Evolutionary conservation across 2,888 invertebrate genomes (phyloP).

Genomic region (Drosophila meridiana): DNA sequence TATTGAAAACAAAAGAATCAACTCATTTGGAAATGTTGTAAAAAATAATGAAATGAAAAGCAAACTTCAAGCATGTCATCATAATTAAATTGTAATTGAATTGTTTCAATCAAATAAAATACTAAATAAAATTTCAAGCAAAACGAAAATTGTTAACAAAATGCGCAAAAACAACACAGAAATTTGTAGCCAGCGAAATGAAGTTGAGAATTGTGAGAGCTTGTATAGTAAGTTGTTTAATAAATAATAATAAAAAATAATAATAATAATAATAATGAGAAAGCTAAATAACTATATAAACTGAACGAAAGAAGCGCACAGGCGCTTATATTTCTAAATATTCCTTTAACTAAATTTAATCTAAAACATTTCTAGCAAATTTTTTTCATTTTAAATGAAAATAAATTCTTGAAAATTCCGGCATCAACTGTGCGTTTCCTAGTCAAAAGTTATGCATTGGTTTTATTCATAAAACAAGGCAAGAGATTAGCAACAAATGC

Average conservation of each 20-base stretch:
- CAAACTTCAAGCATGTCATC: constrained; percentile 45
- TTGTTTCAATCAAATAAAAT: constrained; percentile 57
- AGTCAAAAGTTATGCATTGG: constrained; percentile 16
- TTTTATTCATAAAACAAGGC: constrained; percentile 3
- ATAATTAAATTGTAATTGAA: constrained; percentile 55
- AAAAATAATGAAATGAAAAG: constrained; percentile 39
- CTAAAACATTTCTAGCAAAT: not conserved
- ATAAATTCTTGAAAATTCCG: not conserved
- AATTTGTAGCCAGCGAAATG: constrained; percentile 49
- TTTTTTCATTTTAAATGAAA: not conserved
- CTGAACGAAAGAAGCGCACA: constrained; percentile 29
- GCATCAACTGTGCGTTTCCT: constrained; percentile 19
- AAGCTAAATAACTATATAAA: constrained; percentile 32
- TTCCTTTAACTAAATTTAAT: not conserved
- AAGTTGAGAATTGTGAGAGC: constrained; percentile 70
- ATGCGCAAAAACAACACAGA: constrained; percentile 37
- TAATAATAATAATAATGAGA: constrained; percentile 26
- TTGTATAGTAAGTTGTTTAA: constrained; percentile 81
- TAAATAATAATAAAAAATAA: constrained; percentile 35
- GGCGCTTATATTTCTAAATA: not conserved
- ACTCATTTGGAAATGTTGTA: constrained; percentile 60
- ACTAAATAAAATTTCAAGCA: constrained; percentile 38
- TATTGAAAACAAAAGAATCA: constrained; percentile 19
- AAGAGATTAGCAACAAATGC: constrained; percentile 47
- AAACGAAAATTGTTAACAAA: constrained; percentile 54